A percentile compares a stretch with the other conserved stretches of the same genome.
Conservation (phyloP, 2,113 vertebrate genomes). For the Aix galericulata region DNA sequence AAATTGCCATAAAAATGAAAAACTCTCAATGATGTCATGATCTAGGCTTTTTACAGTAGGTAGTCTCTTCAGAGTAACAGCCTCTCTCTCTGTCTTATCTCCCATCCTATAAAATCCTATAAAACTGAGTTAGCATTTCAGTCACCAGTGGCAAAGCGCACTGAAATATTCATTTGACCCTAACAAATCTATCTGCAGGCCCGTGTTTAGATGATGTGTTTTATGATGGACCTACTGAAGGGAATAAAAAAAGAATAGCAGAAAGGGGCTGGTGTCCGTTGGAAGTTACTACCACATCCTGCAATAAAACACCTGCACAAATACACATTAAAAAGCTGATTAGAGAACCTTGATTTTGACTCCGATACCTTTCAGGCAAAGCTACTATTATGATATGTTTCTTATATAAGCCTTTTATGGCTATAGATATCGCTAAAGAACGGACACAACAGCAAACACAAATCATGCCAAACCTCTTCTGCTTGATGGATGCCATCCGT, state of each 20-base stretch:
- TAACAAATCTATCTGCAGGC: background rate
- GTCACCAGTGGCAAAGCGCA: background rate
- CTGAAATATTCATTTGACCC: background rate
- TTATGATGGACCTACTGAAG: background rate
- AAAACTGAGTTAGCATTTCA: background rate
- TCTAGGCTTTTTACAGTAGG: background rate
- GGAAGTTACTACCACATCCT: background rate
- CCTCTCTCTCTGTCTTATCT: background rate
- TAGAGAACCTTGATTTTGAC: background rate
- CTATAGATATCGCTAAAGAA: background rate
- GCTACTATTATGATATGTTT: background rate
- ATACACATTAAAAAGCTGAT: background rate
- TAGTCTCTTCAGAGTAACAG: background rate
- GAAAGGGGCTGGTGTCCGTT: background rate
- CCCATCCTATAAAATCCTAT: background rate
- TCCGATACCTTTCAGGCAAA: background rate
- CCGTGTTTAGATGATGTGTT: background rate
- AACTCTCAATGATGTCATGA: background rate
- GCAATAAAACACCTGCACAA: background rate
- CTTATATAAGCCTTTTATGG: background rate
- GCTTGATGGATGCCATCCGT: background rate
- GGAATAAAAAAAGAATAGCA: background rate
- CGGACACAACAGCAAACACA: background rate
- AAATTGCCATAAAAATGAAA: background rate
- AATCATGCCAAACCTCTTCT: background rate